Percentiles rank a stretch among this genome's conserved stretches.
phyloP scores from a whole-genome alignment of 2,797 vertebrate species.

The Hyperoplus immaculatus region DNA sequence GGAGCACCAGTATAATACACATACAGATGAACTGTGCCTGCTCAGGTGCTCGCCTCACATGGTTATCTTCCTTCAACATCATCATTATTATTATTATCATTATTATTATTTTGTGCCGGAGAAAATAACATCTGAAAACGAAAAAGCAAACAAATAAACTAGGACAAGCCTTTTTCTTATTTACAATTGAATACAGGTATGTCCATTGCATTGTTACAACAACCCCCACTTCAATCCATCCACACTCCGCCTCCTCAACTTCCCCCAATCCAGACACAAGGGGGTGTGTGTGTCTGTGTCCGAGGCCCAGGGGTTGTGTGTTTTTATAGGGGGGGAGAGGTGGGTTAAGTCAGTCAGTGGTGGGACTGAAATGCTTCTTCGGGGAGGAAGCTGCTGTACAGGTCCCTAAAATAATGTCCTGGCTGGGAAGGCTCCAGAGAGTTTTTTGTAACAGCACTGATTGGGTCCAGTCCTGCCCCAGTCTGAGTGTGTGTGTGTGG shows the following conservation, averaged over 20 bases:
- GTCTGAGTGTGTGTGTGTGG: not conserved
- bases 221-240: conserved; percentile 15
- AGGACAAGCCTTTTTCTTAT: conserved; percentile 78
- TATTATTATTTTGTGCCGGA: conserved; percentile 62
- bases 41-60: conserved; percentile 38
- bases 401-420: conserved; percentile 52
- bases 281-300: conserved; percentile 30
- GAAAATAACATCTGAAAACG: conserved; percentile 72
- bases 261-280: conserved; percentile 30
- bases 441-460: conserved; percentile 40
- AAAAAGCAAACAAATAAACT: conserved; percentile 57
- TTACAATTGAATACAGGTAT: conserved; percentile 80
- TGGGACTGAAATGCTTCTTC: conserved; percentile 48
- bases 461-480: conserved; percentile 40
- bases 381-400: conserved; percentile 70
- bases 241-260: conserved; percentile 15
- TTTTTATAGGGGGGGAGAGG: not conserved
- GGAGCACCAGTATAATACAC: conserved; percentile 62
- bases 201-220: conserved; percentile 61
- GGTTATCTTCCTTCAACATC: conserved; percentile 31
- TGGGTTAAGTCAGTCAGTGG: not conserved
- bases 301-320: conserved; percentile 18
- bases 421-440: conserved; percentile 50
- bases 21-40: conserved; percentile 36
- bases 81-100: conserved; percentile 43